Percentiles rank a stretch among this genome's conserved stretches.
Evolutionary conservation across 2,113 vertebrate genomes (phyloP).

Genomic region (Ochotona princeps): DNA sequence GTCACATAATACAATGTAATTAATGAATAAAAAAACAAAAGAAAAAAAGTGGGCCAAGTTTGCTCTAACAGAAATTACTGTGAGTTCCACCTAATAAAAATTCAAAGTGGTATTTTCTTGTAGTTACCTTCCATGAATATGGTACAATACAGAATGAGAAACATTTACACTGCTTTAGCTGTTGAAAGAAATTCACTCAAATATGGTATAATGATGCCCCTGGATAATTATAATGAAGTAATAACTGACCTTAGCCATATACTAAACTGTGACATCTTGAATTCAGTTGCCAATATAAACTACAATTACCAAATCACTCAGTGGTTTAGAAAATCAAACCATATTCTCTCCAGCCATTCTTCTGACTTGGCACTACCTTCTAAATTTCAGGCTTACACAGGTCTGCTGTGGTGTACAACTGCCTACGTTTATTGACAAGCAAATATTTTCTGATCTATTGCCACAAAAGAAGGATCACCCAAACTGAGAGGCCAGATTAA

Average conservation of each 20-base stretch:
- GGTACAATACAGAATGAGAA: conserved; percentile 37
- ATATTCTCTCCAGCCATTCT: conserved; percentile 84
- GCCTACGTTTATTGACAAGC: conserved; percentile 82
- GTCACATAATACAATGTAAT: too few species aligned
- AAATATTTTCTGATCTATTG: conserved; percentile 83
- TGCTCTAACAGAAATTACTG: conserved; percentile 44
- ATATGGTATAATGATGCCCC: conserved; percentile 73
- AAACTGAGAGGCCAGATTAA: conserved; percentile 78
- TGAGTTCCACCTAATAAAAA: conserved; percentile 24
- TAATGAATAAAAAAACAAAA: too few species aligned
- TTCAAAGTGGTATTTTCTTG: conserved; percentile 60
- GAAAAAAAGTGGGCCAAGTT: conserved; percentile 17
- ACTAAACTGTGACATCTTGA: conserved; percentile 86
- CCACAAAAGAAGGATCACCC: conserved; percentile 78
- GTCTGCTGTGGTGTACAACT: conserved; percentile 72
- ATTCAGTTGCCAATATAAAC: conserved; percentile 87
- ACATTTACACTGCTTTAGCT: conserved; percentile 62
- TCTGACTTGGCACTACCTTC: conserved; percentile 85
- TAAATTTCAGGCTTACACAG: conserved; percentile 83
- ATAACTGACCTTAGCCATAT: conserved; percentile 86
- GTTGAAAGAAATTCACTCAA: conserved; percentile 69
- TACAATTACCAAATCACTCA: conserved; percentile 88
- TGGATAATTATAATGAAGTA: conserved; percentile 80
- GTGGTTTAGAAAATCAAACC: conserved; percentile 87
- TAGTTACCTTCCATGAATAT: conserved; percentile 45